phyloP scores from a whole-genome alignment of 1,140 invertebrate genomes.

The Apis cerana region DNA sequence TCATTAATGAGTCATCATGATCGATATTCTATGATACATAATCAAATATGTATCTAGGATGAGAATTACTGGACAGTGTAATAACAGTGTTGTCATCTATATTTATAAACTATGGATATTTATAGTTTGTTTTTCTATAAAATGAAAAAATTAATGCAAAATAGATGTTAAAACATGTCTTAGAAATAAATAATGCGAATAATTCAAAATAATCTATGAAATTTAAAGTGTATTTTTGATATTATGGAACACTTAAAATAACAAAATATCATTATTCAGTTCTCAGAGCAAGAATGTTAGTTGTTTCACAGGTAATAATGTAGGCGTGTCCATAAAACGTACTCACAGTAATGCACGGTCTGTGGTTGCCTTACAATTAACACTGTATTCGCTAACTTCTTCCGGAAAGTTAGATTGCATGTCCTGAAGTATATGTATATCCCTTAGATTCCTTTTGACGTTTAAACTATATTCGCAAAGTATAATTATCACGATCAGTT shows the following conservation, averaged over 20 bases:
- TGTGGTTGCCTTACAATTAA: constrained; percentile 58
- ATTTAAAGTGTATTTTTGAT: constrained; percentile 35
- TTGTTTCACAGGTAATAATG: constrained; percentile 61
- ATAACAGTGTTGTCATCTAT: background rate
- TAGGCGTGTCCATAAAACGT: constrained; percentile 52
- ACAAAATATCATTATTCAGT: constrained; percentile 56
- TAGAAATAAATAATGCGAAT: background rate
- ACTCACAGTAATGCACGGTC: constrained; percentile 43
- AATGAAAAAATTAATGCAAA: background rate
- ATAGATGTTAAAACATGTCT: background rate
- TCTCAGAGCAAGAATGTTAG: constrained; percentile 65
- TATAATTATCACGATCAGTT: constrained; percentile 8
- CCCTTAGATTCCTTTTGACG: background rate
- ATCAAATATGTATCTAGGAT: constrained; percentile 61
- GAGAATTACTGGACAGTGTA: constrained; percentile 39
- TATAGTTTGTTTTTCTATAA: background rate
- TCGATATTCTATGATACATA: constrained; percentile 46
- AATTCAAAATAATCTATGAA: no score
- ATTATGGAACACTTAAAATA: constrained; percentile 54
- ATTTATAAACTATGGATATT: background rate
- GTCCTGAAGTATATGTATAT: constrained; percentile 16
- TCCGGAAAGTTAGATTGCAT: constrained; percentile 28
- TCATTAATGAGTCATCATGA: constrained; percentile 47
- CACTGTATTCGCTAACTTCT: constrained; percentile 25
- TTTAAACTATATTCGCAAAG: background rate